Percentiles rank a stretch among this genome's conserved stretches.
phyloP scores from a whole-genome alignment of 2,113 vertebrate species.

The Amphiprion percula region DNA sequence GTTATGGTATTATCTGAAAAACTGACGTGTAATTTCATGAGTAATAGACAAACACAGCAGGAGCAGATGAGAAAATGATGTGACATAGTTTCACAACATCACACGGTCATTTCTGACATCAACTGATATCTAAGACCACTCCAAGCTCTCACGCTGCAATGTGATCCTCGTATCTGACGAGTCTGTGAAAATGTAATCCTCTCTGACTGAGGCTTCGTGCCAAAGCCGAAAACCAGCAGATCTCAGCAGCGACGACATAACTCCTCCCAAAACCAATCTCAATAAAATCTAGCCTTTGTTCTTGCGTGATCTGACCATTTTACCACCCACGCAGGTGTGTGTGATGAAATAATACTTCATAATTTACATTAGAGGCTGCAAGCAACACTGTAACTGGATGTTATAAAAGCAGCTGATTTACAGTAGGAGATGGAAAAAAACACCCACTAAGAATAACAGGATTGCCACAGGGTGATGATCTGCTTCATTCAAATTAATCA shows the following conservation, averaged over 20 bases:
- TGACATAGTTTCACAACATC: background rate
- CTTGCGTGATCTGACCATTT: slow-evolving; percentile 19
- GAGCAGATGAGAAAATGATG: background rate
- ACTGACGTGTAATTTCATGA: too few species aligned
- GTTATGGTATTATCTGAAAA: too few species aligned
- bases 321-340: slow-evolving; percentile 24
- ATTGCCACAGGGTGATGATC: too few species aligned
- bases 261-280: slow-evolving; percentile 57
- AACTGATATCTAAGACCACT: background rate
- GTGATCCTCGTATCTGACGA: slow-evolving; percentile 33
- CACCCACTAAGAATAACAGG: too few species aligned
- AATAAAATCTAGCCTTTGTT: slow-evolving; percentile 57
- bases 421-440: background rate
- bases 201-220: slow-evolving; percentile 12
- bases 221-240: slow-evolving; percentile 44
- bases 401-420: background rate
- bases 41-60: too few species aligned
- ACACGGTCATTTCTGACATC: slow-evolving; percentile 11
- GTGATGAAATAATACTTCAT: background rate
- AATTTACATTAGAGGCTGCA: slow-evolving; percentile 10
- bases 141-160: background rate
- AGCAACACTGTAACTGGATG: background rate
- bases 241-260: slow-evolving; percentile 64
- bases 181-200: slow-evolving; percentile 57
- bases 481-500: background rate